Base-by-base conservation (phyloP, 2,888 invertebrate genomes). In the Caenorhabditis auriculariae region DNA sequence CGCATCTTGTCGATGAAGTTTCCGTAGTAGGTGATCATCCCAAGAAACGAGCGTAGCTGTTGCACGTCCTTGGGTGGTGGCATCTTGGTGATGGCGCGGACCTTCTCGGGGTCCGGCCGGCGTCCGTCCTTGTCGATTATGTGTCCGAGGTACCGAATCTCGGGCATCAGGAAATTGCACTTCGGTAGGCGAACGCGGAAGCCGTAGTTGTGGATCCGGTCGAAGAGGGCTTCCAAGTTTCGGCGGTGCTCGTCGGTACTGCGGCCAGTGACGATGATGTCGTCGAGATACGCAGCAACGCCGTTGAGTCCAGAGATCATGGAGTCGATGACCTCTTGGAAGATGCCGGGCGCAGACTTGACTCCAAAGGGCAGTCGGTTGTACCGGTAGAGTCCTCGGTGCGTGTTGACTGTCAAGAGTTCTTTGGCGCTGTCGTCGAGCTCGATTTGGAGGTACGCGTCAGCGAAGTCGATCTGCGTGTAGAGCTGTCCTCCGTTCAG, bases 371-470 rank as follows among this genome's bases (percentile, higher is more conserved):
- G 60, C 12, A 75, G 41, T 0, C 74, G 50, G 6, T 66, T 49
- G 55, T 55, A 75, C 4, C 42, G 28, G 58, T 37, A 74, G 4
- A 72, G 37, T 1, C 75, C 74, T 21, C 45, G 42, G 45, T 74
- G 73, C 5, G 74, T 73, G 41, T 61, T 72, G 55, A 75, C 69
- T 0, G 52, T 48, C 4, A 61, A 37, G 3, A 66, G 19, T 21
- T 70, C 32, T 32, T 52, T 50, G 5, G 65, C 55, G 7, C 57
- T 51, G 1, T 66, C 66, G 19, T 59, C 64, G 27, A 73, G 17
- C 27, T 55, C 55, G 3, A 74, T 28, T 27, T 74, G 74, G 1
- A 74, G 62, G 41, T 72, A 74, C 1, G 74, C 74, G 7, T 71
- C 70, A 4, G 63, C 38, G 17, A 75, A 39, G 49, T 74, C 75